Base-by-base conservation (phyloP, 2,797 vertebrate species). In the Coranthus polyacanthus region DNA sequence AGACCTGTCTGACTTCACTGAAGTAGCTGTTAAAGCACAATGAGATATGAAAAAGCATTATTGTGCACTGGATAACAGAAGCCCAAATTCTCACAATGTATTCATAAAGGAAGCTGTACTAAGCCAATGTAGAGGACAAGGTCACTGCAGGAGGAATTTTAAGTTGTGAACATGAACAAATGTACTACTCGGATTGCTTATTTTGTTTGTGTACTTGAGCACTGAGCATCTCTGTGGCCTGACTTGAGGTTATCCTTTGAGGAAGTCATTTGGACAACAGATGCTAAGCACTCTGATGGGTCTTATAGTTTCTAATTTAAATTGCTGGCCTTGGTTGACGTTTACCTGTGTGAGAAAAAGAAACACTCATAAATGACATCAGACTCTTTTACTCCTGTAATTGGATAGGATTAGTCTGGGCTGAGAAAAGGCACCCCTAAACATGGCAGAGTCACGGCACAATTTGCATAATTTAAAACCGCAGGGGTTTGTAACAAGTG, bases 371-470 rank as follows among this genome's bases (percentile, higher is more conserved):
- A 84, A 82, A 86, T 68, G 60, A 84, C 78, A 79, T 65, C 56
- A 66, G 81, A 77, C 58, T 72, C 69, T 80, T 78, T n/a, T 84
- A 55, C 63, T 68, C 59, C 72, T 78, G 75, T 89, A 91, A 89
- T 91, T 88, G 85, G 78, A 69, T 66, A 50, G 82, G 86, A 90
- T 91, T 90, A 87, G 79, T 84, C 68, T 64, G 74, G 70, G 75
- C 75, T 54, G 72, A 76, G 74, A 63, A 75, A 83, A 68, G 76
- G 75, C 75, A 63, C 68, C 58, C 57, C 65, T 65, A 57, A 87
- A 88, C 75, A 75, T 17, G 29, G 61, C 59, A 66, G 56, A 75
- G 72, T 56, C 67, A 64, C 57, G 10, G 52, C 46, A 46, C 37
- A 68, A 81, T 89, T 88, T 87, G 64, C 87, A 88, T 87, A 73